Conservation (phyloP, 2,113 vertebrate genomes). For the Alaudala cheleensis region DNA sequence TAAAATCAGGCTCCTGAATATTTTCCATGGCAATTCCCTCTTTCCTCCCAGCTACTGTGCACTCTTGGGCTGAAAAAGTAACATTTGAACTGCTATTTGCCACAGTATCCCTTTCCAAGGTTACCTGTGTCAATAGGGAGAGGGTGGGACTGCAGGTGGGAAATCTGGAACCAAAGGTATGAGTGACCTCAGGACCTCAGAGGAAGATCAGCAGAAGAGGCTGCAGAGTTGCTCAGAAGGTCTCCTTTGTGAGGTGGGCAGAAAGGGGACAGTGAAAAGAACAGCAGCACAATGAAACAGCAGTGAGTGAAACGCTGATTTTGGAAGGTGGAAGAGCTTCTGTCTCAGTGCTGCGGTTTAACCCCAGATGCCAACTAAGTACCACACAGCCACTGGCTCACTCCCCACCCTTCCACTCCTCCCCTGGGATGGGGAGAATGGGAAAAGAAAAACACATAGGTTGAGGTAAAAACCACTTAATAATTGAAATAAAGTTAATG, state of each 20-base stretch:
- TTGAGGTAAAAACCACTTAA: background rate
- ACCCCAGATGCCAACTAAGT: background rate
- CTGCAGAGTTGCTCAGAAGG: background rate
- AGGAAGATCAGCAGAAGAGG: background rate
- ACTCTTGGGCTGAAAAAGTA: background rate
- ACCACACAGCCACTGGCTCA: rapidly evolving
- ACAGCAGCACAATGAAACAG: background rate
- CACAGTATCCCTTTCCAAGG: background rate
- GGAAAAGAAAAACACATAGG: background rate
- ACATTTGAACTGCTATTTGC: background rate
- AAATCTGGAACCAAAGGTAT: background rate
- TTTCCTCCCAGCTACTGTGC: rapidly evolving
- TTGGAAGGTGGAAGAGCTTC: background rate
- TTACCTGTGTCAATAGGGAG: background rate
- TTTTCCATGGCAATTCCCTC: background rate
- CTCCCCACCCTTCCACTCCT: background rate
- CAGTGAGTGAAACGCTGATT: background rate
- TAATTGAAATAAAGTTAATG: background rate
- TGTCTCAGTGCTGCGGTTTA: background rate
- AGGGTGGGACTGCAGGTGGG: too few species aligned
- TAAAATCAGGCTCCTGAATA: background rate
- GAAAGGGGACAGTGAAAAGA: background rate
- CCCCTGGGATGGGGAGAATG: background rate
- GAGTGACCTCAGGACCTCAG: background rate
- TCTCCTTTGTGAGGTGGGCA: background rate